A percentile compares a stretch with the other conserved stretches of the same genome.
These are phyloP conservation scores for Gymnoscopelus microlampas DNA, from an alignment of 2,797 vertebrate species.

Conservation along the genomic window DNA sequence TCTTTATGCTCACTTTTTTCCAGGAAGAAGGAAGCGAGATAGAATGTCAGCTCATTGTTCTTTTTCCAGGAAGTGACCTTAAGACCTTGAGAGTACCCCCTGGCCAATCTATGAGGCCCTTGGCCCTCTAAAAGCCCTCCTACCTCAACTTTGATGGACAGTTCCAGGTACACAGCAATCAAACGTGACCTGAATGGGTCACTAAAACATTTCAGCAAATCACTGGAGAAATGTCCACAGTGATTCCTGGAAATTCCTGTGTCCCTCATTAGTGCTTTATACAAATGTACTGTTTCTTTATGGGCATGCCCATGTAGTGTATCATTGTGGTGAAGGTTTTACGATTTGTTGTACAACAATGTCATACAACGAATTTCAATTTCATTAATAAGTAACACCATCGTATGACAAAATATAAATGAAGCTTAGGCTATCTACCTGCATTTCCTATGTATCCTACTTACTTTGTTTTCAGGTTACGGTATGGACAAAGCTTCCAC, in stretches of 20 bases:
- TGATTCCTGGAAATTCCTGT: slow-evolving; percentile 49
- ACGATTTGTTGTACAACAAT: too few species aligned
- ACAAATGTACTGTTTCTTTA: slow-evolving; percentile 51
- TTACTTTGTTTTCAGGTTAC: too few species aligned
- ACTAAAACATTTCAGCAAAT: slow-evolving; percentile 46
- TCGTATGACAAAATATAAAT: too few species aligned
- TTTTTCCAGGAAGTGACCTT: slow-evolving; percentile 68
- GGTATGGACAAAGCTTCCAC: too few species aligned
- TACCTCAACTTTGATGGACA: slow-evolving; percentile 39
- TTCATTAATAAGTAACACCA: too few species aligned
- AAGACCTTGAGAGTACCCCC: slow-evolving; percentile 40
- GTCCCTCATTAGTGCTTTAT: slow-evolving; percentile 57
- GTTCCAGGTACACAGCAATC: slow-evolving; percentile 49
- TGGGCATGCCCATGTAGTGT: slow-evolving; percentile 9
- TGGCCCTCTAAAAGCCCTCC: slow-evolving; percentile 21
- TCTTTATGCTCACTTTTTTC: slow-evolving; percentile 61
- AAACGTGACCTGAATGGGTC: slow-evolving; percentile 45
- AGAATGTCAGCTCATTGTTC: slow-evolving; percentile 73
- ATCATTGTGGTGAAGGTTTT: slow-evolving; percentile 52
- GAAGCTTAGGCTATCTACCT: too few species aligned
- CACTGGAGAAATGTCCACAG: slow-evolving; percentile 61
- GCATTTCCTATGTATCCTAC: too few species aligned
- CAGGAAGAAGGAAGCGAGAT: slow-evolving; percentile 65
- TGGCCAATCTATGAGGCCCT: slow-evolving; percentile 35
- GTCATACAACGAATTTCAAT: too few species aligned